These are phyloP conservation scores for Criorhina ranunculi DNA, from an alignment of 2,888 invertebrate species.

Conservation along the genomic window DNA sequence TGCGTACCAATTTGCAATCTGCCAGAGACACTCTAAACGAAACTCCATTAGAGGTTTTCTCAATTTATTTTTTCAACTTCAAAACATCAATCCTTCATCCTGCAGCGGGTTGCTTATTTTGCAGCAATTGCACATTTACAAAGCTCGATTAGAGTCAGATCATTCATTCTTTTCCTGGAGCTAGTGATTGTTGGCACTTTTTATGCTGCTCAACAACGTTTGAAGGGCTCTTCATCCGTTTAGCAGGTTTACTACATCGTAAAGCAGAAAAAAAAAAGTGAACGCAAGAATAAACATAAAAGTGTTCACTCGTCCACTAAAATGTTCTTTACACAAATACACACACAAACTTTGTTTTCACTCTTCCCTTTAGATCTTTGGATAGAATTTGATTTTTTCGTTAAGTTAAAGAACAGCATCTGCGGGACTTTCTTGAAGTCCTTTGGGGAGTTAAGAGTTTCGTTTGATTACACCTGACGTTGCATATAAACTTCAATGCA, in stretches of 20 bases:
- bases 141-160: constrained; percentile 49
- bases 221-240: constrained; percentile 60
- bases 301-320: constrained; percentile 63
- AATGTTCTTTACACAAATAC: constrained; percentile 31
- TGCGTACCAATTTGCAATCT: constrained; percentile 41
- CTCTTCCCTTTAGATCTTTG: constrained; percentile 17
- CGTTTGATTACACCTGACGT: constrained; percentile 62
- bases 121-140: constrained; percentile 62
- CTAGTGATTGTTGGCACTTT: constrained; percentile 40
- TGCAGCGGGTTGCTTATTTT: constrained; percentile 61
- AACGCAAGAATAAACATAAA: constrained; percentile 58
- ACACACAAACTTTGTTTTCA: constrained; percentile 44
- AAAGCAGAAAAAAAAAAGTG: constrained; percentile 42
- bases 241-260: constrained; percentile 60
- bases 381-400: constrained; percentile 43
- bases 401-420: constrained; percentile 42
- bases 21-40: constrained; percentile 49
- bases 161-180: constrained; percentile 38
- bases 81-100: constrained; percentile 58
- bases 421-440: constrained; percentile 50
- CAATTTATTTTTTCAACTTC: constrained; percentile 15
- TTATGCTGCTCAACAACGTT: constrained; percentile 47
- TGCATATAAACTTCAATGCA: constrained; percentile 54
- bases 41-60: constrained; percentile 48
- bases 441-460: constrained; percentile 57